Conservation (phyloP, 2,113 vertebrate genomes). For the Reinhardtius hippoglossoides region DNA sequence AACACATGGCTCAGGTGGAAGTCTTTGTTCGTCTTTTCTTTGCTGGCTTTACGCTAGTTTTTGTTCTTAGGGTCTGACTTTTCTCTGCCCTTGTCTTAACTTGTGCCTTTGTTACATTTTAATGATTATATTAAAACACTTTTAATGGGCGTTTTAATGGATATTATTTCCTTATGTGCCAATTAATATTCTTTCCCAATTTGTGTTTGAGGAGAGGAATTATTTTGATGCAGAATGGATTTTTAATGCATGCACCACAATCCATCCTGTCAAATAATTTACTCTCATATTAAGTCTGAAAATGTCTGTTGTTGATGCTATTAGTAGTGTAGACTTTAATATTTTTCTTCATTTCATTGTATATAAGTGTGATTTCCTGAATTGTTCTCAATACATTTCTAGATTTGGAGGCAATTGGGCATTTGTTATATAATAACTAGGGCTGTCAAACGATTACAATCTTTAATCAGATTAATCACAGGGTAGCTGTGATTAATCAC, state of each 20-base stretch:
- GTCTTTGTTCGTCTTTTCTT: neutral
- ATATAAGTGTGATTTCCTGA: too few relatives aligned
- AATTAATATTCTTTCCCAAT: neutral
- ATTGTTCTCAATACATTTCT: too few relatives aligned
- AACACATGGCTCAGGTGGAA: slow-evolving; percentile 59
- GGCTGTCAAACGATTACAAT: too few relatives aligned
- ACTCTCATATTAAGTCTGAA: slow-evolving; percentile 1
- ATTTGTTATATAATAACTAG: too few relatives aligned
- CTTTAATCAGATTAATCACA: too few relatives aligned
- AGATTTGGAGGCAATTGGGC: too few relatives aligned
- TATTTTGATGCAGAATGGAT: slow-evolving; percentile 1
- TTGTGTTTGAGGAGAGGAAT: neutral
- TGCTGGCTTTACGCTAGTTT: neutral
- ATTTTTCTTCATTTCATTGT: neutral
- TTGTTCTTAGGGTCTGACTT: neutral
- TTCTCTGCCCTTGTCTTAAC: neutral
- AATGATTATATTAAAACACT: neutral
- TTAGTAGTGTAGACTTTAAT: too few relatives aligned
- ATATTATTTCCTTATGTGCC: neutral
- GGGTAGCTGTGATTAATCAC: too few relatives aligned
- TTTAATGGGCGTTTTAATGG: neutral
- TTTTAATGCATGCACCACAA: slow-evolving; percentile 22
- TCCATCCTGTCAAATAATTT: slow-evolving; percentile 13
- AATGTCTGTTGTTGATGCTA: neutral
- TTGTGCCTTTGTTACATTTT: neutral